These are phyloP conservation scores for Thymelicus sylvestris DNA, from an alignment of 2,888 invertebrate species.

Conservation along the genomic window DNA sequence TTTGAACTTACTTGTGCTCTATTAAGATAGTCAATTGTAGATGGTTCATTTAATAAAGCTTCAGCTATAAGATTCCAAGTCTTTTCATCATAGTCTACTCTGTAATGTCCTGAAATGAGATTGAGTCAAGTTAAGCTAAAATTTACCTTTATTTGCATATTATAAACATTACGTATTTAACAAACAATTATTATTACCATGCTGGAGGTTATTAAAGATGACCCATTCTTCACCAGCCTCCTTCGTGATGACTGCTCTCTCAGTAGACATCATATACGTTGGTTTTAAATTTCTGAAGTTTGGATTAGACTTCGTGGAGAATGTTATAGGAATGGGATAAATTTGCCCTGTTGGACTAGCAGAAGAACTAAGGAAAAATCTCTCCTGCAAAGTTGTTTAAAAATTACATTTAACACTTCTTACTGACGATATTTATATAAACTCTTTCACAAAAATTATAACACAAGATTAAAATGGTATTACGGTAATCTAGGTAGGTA, in stretches of 20 bases:
- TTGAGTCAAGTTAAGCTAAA: neutral
- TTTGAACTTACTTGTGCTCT: conserved; percentile 87
- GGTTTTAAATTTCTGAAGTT: conserved; percentile 63
- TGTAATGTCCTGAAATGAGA: conserved; percentile 82
- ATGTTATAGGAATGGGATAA: conserved; percentile 78
- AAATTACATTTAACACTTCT: neutral
- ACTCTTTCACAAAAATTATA: too few species aligned
- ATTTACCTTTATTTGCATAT: too few species aligned
- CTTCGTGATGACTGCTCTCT: conserved; percentile 58
- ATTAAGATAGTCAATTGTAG: conserved; percentile 87
- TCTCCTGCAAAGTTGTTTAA: conserved; percentile 64
- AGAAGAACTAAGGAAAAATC: conserved; percentile 80
- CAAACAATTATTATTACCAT: conserved; percentile 69
- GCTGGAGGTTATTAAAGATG: conserved; percentile 86
- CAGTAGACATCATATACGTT: conserved; percentile 75
- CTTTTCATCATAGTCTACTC: conserved; percentile 86
- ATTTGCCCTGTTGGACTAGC: conserved; percentile 59
- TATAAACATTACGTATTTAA: too few species aligned
- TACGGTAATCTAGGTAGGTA: too few species aligned
- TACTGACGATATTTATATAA: too few species aligned
- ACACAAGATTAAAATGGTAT: too few species aligned
- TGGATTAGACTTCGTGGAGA: conserved; percentile 62
- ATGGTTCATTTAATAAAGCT: conserved; percentile 60
- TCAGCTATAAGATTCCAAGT: conserved; percentile 83
- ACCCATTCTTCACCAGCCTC: conserved; percentile 81